Conservation (phyloP, 2,888 invertebrate species). For the Galeopsomyia nigrocyanea region DNA sequence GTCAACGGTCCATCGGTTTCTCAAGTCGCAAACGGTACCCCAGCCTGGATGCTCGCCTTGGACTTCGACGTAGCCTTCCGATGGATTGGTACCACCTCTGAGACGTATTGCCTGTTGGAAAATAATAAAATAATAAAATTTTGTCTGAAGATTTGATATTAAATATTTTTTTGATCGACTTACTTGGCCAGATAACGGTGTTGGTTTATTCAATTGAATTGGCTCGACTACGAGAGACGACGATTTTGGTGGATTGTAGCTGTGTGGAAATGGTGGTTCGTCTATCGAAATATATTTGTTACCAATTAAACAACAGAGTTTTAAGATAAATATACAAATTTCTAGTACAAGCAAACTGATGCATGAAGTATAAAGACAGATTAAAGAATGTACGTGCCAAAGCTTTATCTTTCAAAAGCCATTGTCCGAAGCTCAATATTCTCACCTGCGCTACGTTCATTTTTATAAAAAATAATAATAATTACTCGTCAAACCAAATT, state of each 20-base stretch:
- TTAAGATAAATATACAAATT: not conserved
- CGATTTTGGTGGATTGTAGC: constrained; percentile 58
- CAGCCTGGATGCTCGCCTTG: constrained; percentile 67
- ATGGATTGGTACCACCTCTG: constrained; percentile 67
- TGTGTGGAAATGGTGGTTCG: constrained; percentile 61
- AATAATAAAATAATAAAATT: not conserved
- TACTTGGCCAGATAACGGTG: constrained; percentile 64
- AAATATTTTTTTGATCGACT: not conserved
- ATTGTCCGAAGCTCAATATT: constrained; percentile 4
- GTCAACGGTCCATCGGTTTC: constrained; percentile 68
- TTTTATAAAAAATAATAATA: not conserved
- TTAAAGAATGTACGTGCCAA: constrained; percentile 18
- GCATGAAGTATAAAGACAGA: constrained; percentile 23
- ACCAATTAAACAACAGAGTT: not conserved
- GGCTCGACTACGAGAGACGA: constrained; percentile 19
- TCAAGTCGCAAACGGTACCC: constrained; percentile 71
- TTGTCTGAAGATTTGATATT: not conserved
- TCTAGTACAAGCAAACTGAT: constrained; percentile 23
- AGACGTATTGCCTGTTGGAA: constrained; percentile 64
- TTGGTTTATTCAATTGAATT: constrained; percentile 46
- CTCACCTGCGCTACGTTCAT: constrained; percentile 18
- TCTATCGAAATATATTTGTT: constrained; percentile 50
- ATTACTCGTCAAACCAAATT: not conserved
- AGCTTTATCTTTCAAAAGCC: constrained; percentile 19
- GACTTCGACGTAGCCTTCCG: constrained; percentile 70